These are phyloP conservation scores for Aurelia aurita DNA, from an alignment of 30 jellyfish, hydroid and myxozoan genomes.

Conservation along the genomic window DNA sequence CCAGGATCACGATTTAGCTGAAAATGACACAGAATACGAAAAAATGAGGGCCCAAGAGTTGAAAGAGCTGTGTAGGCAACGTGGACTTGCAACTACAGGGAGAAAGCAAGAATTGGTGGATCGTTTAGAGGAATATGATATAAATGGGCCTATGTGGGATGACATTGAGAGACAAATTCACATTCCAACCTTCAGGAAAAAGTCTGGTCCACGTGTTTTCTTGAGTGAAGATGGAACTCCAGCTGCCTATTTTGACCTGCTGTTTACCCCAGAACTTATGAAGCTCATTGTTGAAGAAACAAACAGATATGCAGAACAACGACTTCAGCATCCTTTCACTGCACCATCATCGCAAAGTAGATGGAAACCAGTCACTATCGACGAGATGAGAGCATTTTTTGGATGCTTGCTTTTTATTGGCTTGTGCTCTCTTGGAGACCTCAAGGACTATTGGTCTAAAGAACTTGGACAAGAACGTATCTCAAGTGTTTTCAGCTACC, in stretches of 20 bases:
- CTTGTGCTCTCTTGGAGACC: neutral
- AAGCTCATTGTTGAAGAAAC: constrained; percentile 32
- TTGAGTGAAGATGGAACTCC: constrained; percentile 22
- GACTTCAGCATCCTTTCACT: constrained; percentile 18
- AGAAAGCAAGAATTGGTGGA: constrained; percentile 18
- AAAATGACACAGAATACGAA: constrained; percentile 1
- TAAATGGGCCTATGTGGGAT: constrained; percentile 23
- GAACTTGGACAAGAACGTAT: constrained; percentile 11
- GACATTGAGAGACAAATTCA: constrained; percentile 30
- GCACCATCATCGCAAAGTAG: constrained; percentile 17
- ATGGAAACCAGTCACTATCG: constrained; percentile 28
- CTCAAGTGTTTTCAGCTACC: constrained; percentile 7
- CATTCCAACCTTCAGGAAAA: constrained; percentile 50
- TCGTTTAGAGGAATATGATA: constrained; percentile 14
- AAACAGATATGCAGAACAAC: constrained; percentile 16
- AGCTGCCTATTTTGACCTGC: constrained; percentile 13
- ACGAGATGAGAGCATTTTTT: constrained; percentile 30
- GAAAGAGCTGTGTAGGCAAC: neutral
- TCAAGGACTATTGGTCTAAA: constrained; percentile 32
- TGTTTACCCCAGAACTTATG: constrained; percentile 28
- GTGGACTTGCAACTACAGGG: constrained; percentile 36
- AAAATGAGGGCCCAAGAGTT: constrained; percentile 1
- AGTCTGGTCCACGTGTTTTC: constrained; percentile 22
- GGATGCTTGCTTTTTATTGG: constrained; percentile 27
- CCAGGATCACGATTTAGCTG: constrained; percentile 6